Evolutionary conservation across 1,140 invertebrate genomes (phyloP).

Genomic region (Megalonaias nervosa): DNA sequence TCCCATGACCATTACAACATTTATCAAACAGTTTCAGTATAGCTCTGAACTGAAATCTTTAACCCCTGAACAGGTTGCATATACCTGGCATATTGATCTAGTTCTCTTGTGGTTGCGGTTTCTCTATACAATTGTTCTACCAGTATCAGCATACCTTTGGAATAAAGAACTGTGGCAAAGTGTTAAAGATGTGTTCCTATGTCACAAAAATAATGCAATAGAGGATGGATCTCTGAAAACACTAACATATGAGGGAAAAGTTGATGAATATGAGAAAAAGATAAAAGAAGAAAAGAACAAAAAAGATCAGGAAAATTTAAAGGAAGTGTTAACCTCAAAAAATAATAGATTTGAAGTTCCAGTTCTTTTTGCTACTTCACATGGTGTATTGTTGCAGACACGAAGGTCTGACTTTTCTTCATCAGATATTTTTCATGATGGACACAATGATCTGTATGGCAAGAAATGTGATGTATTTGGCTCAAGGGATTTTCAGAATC

Average conservation of each 20-base stretch:
- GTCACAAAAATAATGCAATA: constrained; percentile 61
- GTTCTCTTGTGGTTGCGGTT: constrained; percentile 63
- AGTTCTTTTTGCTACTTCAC: constrained; percentile 66
- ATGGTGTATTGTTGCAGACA: constrained; percentile 57
- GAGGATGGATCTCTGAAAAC: constrained; percentile 49
- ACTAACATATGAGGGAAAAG: constrained; percentile 22
- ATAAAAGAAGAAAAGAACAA: constrained; percentile 40
- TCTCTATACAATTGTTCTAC: constrained; percentile 55
- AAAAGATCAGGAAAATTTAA: constrained; percentile 32
- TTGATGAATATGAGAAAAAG: constrained; percentile 21
- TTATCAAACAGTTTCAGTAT: constrained; percentile 53
- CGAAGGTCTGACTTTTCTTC: constrained; percentile 44
- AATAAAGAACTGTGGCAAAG: constrained; percentile 63
- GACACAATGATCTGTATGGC: constrained; percentile 40
- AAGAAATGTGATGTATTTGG: constrained; percentile 62
- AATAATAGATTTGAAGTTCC: constrained; percentile 52
- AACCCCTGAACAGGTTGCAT: constrained; percentile 33
- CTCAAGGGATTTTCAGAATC: constrained; percentile 42
- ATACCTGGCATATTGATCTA: constrained; percentile 52
- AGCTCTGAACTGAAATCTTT: constrained; percentile 38
- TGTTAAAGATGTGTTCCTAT: constrained; percentile 60
- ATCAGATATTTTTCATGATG: constrained; percentile 30
- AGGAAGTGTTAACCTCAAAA: constrained; percentile 12
- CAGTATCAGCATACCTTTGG: constrained; percentile 53
- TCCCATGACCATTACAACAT: constrained; percentile 54